phyloP scores from a whole-genome alignment of 2,113 vertebrate genomes.

The Uria aalge region DNA sequence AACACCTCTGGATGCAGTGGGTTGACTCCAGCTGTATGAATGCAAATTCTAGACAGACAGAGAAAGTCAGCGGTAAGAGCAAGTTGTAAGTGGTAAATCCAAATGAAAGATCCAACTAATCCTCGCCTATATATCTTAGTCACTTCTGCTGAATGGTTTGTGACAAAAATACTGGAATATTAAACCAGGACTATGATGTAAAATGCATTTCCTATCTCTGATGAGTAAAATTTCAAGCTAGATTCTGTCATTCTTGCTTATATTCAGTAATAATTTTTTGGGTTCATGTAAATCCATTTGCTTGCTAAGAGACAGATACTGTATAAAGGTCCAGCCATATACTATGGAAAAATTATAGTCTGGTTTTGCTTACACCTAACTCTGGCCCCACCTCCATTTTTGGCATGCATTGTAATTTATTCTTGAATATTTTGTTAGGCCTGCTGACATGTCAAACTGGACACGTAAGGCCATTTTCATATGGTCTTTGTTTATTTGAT shows the following conservation, averaged over 20 bases:
- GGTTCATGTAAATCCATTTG: not conserved
- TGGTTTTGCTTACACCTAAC: not conserved
- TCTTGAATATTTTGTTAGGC: not conserved
- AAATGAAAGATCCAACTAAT: not conserved
- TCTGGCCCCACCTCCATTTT: not conserved
- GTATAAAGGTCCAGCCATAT: not conserved
- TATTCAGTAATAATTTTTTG: not conserved
- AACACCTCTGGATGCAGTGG: not conserved
- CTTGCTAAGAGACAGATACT: not conserved
- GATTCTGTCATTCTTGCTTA: not conserved
- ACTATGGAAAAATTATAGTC: not conserved
- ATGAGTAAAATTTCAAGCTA: not conserved
- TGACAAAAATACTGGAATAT: not conserved
- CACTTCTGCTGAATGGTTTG: not conserved
- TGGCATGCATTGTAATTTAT: not conserved
- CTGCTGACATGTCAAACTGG: not conserved
- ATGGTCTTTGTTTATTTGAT: not conserved
- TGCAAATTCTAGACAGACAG: not conserved
- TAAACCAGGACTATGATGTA: not conserved
- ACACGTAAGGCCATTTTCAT: not conserved
- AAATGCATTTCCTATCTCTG: not conserved
- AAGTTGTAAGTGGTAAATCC: not conserved
- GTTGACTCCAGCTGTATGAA: not conserved
- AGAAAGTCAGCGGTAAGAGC: not conserved
- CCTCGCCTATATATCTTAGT: not conserved